Conservation (phyloP, 2,888 invertebrate genomes). For the Dicranocentrus wangi region DNA sequence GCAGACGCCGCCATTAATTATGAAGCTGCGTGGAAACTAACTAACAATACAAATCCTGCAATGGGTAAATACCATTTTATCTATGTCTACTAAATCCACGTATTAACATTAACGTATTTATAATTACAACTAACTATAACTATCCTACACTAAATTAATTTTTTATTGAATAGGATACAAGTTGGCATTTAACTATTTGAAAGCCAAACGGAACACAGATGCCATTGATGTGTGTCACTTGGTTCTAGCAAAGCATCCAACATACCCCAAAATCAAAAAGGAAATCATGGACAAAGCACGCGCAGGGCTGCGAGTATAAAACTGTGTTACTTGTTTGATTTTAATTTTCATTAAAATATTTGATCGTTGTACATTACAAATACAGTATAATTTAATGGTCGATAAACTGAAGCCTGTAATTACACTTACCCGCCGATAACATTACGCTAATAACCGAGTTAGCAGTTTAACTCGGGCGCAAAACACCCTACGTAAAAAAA, state of each 20-base stretch:
- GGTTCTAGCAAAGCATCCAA: conserved; percentile 86
- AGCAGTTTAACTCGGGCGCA: too few species aligned
- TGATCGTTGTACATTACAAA: too few species aligned
- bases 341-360: too few species aligned
- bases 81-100: neutral
- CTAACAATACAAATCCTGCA: conserved; percentile 86
- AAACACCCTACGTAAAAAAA: too few species aligned
- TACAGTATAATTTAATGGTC: too few species aligned
- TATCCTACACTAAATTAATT: neutral
- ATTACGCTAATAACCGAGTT: too few species aligned
- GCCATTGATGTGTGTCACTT: conserved; percentile 93
- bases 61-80: conserved; percentile 78
- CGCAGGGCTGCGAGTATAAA: conserved; percentile 82
- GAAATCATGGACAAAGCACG: conserved; percentile 94
- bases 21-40: conserved; percentile 89
- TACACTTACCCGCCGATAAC: too few species aligned
- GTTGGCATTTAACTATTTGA: conserved; percentile 91
- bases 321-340: too few species aligned
- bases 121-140: too few species aligned
- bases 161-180: conserved; percentile 82
- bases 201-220: conserved; percentile 89
- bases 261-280: conserved; percentile 92
- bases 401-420: too few species aligned
- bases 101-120: too few species aligned
- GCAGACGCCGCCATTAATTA: conserved; percentile 88